Base-by-base conservation (phyloP, 2,113 vertebrate species). In the Tenebrosternarchus preto region DNA sequence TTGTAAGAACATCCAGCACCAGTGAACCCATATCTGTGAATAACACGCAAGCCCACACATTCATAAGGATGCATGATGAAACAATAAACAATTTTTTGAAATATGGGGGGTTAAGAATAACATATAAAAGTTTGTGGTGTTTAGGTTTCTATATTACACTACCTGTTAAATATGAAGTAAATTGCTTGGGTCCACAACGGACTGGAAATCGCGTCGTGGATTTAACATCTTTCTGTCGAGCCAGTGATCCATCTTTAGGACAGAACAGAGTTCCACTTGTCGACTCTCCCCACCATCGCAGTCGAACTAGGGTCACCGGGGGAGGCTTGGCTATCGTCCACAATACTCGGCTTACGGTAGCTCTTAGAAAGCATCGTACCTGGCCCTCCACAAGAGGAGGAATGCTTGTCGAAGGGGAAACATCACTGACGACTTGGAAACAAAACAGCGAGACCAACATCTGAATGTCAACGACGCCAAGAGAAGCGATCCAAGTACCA, bases 261-360 rank as follows among this genome's bases (percentile, higher is more conserved):
- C 89, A 91, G 72, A 98, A 93, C 22, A 94, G 63, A 0, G 96
- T 98, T 17, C 97, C 97, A 0, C 92, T 85, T 0, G 95, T 92
- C 0, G 93, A 95, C 80, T 98, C 97, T 0, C 97, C 97, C 97
- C 97, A 98, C 96, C 97, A 98, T 20, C 95, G 93, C 71, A 98
- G 87, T 80, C 95, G 90, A 69, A 98, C 86, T 7, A 94, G 88
- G 1, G 91, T 85, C 27, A 83, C 73, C 19, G 86, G 57, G 0
- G 87, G 92, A 20, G 95, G 94, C 50, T 92, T 95, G 53, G 91
- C 80, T 24, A 90, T 83, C 0, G 89, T 94, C 97, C 97, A 98
- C 0, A 94, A 4, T 3, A 96, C 27, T 43, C 92, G 90, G 87
- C 91, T 90, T 72, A 99, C 59, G 0, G 93, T 94, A 85, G 96